Base-by-base conservation (phyloP, 2,113 vertebrate species). In the Otolemur garnettii region DNA sequence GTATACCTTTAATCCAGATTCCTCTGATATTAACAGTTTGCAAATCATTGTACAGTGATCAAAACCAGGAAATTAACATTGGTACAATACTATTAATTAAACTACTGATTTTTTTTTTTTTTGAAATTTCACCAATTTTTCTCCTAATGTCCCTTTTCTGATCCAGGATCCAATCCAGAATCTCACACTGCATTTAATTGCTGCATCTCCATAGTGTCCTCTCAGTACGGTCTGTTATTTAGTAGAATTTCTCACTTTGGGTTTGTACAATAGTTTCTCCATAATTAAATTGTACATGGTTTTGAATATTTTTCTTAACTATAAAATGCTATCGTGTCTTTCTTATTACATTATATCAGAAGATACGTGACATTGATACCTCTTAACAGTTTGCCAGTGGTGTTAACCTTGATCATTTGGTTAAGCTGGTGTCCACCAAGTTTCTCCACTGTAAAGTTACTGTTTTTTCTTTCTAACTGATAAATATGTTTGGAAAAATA, bases 161-260 rank as follows among this genome's bases (percentile, higher is more conserved):
- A 74, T 55, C n/a, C 77, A 88, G 66, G 85, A 79, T 79, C 77
- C 53, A 53, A 55, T 38, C 53, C 42, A 72, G 74, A 77, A 81
- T 55, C 77, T 81, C 55, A 21, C 24, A 68, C 11, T 66, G 69
- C 45, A 66, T 28, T 68, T 83, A 72, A 35, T 33, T 94, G 26
- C 26, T 92, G 38, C 72, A n/a, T 71, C 53, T 69, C 35, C n/a
- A n/a, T 69, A 59, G 10, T 69, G 21, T 72, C 45, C 26, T 66
- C 33, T 19, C n/a, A 26, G 66, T 42, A 81, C 10, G 59, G 85
- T 50, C 38, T 71, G 21, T 55, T 82, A 74, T 26, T 55, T 82
- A 74, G 19, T n/a, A 82, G 50, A 89, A 89, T 89, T 74, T 89
- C 57, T 89, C 45, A 89, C 21, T 88, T 55, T 66, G 42, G n/a